These are phyloP conservation scores for Clamator glandarius DNA, from an alignment of 2,797 vertebrate genomes.

Conservation along the genomic window DNA sequence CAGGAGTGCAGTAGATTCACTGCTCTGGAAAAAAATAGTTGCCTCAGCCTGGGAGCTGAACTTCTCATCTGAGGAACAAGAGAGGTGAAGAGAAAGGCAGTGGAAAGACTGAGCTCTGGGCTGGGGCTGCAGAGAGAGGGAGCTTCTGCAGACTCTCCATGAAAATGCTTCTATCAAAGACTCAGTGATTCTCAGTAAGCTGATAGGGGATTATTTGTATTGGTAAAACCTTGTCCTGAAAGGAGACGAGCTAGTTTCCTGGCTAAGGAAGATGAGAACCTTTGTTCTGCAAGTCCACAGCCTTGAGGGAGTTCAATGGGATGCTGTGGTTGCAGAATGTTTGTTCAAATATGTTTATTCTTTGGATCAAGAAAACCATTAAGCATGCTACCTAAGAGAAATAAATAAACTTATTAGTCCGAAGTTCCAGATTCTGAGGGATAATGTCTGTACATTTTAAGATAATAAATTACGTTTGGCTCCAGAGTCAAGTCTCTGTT, in stretches of 20 bases:
- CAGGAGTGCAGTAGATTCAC: background rate
- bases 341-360: background rate
- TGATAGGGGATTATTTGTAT: background rate
- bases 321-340: background rate
- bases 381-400: background rate
- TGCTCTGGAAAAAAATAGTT: background rate
- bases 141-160: background rate
- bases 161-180: background rate
- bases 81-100: background rate
- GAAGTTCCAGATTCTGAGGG: background rate
- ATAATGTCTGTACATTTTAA: background rate
- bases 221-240: background rate
- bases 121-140: background rate
- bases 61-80: background rate
- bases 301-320: background rate
- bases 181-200: background rate
- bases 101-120: background rate
- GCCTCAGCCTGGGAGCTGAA: background rate
- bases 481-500: background rate
- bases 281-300: background rate
- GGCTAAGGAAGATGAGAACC: background rate
- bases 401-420: background rate
- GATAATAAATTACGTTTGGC: background rate
- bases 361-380: background rate
- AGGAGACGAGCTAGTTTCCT: background rate